These are phyloP conservation scores for Xiphophorus maculatus DNA, from an alignment of 2,113 vertebrate species.

Conservation along the genomic window DNA sequence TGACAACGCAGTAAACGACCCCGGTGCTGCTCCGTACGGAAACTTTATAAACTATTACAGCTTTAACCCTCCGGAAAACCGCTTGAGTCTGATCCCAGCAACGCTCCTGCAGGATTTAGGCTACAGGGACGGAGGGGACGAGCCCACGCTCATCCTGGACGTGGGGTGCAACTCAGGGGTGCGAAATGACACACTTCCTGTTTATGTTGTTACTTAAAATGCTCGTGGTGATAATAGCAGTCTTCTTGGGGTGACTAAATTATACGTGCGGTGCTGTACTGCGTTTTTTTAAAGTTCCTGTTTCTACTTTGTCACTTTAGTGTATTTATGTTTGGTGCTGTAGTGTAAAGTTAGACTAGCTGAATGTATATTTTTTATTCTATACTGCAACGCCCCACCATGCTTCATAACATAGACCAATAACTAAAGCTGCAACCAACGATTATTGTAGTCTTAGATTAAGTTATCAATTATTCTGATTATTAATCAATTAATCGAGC, in stretches of 20 bases:
- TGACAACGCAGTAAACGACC: conserved; percentile 57
- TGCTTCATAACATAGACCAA: too few relatives aligned
- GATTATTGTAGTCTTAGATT: too few relatives aligned
- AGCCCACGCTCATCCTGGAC: conserved; percentile 83
- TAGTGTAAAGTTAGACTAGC: too few relatives aligned
- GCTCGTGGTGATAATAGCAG: background rate
- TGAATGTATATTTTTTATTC: too few relatives aligned
- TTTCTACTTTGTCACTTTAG: too few relatives aligned
- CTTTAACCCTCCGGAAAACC: conserved; percentile 90
- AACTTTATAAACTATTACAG: conserved; percentile 93
- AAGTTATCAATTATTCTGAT: too few relatives aligned
- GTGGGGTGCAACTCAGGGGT: conserved; percentile 95
- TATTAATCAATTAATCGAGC: too few relatives aligned
- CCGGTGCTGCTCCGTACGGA: conserved; percentile 88
- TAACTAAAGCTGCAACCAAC: too few relatives aligned
- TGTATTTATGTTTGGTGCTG: too few relatives aligned
- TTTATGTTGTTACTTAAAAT: background rate
- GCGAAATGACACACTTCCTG: conserved; percentile 59
- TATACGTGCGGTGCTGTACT: too few relatives aligned
- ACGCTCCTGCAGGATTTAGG: conserved; percentile 79
- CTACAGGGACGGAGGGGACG: conserved; percentile 31
- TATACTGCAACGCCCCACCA: too few relatives aligned
- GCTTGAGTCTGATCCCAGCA: conserved; percentile 83
- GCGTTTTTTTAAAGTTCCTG: too few relatives aligned
- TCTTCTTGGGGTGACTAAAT: background rate